Evolutionary conservation across 2,113 vertebrate genomes (phyloP).

Genomic region (Eublepharis macularius): DNA sequence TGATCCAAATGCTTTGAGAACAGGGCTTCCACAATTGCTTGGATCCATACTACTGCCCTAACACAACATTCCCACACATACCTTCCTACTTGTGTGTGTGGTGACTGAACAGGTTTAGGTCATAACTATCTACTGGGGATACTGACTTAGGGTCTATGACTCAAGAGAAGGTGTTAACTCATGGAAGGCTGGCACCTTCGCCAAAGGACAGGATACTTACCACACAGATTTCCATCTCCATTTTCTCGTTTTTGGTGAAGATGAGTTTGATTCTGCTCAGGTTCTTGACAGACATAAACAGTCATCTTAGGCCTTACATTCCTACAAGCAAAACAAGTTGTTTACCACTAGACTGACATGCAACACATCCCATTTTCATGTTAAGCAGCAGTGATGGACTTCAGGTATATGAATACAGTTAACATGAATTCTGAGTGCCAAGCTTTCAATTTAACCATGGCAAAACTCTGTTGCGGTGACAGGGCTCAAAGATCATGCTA

Average conservation of each 20-base stretch:
- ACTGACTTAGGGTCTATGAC: background rate
- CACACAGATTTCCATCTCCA: constrained; percentile 73
- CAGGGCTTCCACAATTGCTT: background rate
- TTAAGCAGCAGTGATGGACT: background rate
- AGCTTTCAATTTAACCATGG: background rate
- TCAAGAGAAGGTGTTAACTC: too few species aligned
- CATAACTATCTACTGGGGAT: too few species aligned
- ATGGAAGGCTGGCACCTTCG: background rate
- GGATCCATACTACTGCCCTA: background rate
- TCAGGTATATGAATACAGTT: background rate
- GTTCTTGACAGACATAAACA: constrained; percentile 91
- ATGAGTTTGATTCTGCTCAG: constrained; percentile 78
- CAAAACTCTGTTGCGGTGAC: background rate
- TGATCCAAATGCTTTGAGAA: background rate
- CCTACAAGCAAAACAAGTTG: constrained; percentile 66
- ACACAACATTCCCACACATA: background rate
- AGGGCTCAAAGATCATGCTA: background rate
- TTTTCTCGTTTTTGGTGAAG: constrained; percentile 73
- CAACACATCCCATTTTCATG: background rate
- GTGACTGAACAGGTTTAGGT: background rate
- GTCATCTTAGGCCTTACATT: constrained; percentile 91
- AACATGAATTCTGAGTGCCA: background rate
- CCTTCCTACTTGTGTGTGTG: background rate
- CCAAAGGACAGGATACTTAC: constrained; percentile 63
- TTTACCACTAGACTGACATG: background rate